Base-by-base conservation (phyloP, 2,888 invertebrate species). In the Branchipolynoe longqiensis region DNA sequence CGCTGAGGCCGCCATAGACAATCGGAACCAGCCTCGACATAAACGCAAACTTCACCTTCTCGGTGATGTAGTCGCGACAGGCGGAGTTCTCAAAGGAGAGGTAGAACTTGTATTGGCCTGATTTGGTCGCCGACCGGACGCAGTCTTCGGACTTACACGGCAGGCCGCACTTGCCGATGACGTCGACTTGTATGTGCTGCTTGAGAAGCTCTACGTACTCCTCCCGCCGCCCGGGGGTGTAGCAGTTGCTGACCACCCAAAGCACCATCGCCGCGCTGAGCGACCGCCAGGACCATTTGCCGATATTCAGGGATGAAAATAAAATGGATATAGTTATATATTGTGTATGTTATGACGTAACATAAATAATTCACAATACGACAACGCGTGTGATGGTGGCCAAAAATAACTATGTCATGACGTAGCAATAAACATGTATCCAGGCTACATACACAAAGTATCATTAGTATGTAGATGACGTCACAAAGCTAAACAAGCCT, bases 21-120 rank as follows among this genome's bases (percentile, higher is more conserved):
- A 82, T 54, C n/a, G 82, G 82, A 1, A 82, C 82, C 18, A 82
- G n/a, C 8, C 58, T 36, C 0, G 33, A 12, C n/a, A 58, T 31
- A 14, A 82, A 31, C 3, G 82, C 36, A 1, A 4, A 1, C 2
- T 25, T 33, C 14, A 33, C 31, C 25, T 82, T 82, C 28, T 82
- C 82, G 1, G 82, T 58, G 12, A 82, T 82, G 38, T 82, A 82
- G 12, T 31, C 82, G 1, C 12, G 3, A 22, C 82, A 82, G 12
- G 54, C 56, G 18, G 56, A 82, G 31, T 82, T 82, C 82, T 82
- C 82, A 33, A 82, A 82, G 25, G 56, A 0, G 0, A 82, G 33
- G 38, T 82, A 82, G 38, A 82, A 82, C 22, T 82, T 82, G n/a
- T 82, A 82, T n/a, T 33, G 12, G n/a, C 82, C 56, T 14, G 58